Conservation (phyloP, 1,140 invertebrate genomes). For the Drosophila watanabei region DNA sequence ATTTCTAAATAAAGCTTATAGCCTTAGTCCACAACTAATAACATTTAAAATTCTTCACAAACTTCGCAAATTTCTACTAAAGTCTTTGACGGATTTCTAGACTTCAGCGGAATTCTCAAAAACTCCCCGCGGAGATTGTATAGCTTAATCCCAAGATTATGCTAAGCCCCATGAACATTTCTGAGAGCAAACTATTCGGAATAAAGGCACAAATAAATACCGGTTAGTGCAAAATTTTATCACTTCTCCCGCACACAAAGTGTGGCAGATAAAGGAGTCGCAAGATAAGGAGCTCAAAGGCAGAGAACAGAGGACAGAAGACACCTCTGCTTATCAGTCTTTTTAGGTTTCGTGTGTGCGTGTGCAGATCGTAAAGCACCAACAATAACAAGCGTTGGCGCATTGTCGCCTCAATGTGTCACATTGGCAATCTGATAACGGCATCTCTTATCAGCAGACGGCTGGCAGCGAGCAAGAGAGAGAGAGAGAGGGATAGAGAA, state of each 20-base stretch:
- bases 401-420: conserved; percentile 62
- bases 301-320: conserved; percentile 1
- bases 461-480: background rate
- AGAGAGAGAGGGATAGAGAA: background rate
- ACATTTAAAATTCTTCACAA: background rate
- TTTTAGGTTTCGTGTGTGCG: conserved; percentile 37
- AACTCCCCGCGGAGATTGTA: background rate
- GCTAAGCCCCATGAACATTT: background rate
- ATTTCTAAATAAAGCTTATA: background rate
- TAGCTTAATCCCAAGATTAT: background rate
- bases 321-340: conserved; percentile 30
- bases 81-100: background rate
- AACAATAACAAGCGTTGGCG: conserved; percentile 33
- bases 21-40: background rate
- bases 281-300: conserved; percentile 11
- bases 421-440: conserved; percentile 59
- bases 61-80: background rate
- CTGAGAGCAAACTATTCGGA: conserved; percentile 14
- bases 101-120: background rate
- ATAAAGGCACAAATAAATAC: conserved; percentile 27
- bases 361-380: conserved; percentile 60
- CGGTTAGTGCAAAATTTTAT: conserved; percentile 26
- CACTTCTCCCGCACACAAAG: conserved; percentile 11
- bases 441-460: conserved; percentile 52
- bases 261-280: conserved; percentile 15